Conservation (phyloP, 2,888 invertebrate species). For the Drosophila robusta region DNA sequence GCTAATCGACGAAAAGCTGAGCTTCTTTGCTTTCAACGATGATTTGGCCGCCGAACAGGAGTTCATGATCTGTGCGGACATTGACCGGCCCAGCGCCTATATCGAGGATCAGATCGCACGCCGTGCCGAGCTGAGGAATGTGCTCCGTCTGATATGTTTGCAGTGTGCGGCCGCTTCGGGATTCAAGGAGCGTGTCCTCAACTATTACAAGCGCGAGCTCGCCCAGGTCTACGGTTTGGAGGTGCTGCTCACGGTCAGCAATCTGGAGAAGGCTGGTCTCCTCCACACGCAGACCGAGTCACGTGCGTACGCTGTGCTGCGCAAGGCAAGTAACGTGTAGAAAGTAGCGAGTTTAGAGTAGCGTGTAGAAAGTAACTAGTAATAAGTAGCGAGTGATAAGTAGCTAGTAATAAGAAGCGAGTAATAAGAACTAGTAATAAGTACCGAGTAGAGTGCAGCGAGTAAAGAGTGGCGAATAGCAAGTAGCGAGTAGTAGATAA, state of each 20-base stretch:
- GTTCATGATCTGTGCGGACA: slow-evolving; percentile 95
- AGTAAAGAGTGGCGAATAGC: too few relatives aligned
- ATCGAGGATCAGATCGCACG: slow-evolving; percentile 97
- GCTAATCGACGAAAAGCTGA: slow-evolving; percentile 93
- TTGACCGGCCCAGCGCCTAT: slow-evolving; percentile 94
- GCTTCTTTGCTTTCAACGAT: slow-evolving; percentile 91
- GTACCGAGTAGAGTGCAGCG: too few relatives aligned
- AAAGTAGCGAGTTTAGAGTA: too few relatives aligned
- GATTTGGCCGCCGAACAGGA: slow-evolving; percentile 95
- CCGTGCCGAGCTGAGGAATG: slow-evolving; percentile 92
- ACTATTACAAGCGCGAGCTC: slow-evolving; percentile 90
- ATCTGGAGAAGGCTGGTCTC: slow-evolving; percentile 94
- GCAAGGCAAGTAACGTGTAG: slow-evolving; percentile 87
- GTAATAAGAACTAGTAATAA: too few relatives aligned
- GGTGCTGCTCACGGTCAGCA: slow-evolving; percentile 92
- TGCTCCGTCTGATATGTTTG: slow-evolving; percentile 95
- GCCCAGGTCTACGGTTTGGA: slow-evolving; percentile 95
- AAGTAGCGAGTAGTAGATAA: too few relatives aligned
- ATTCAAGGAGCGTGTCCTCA: slow-evolving; percentile 93
- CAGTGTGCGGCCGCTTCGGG: slow-evolving; percentile 97
- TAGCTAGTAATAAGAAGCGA: neutral
- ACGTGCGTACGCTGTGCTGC: slow-evolving; percentile 90
- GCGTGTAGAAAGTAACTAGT: neutral
- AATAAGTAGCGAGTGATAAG: neutral
- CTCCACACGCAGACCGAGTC: slow-evolving; percentile 90